phyloP scores from a whole-genome alignment of 2,888 invertebrate species.

The Agrotis exclamationis region DNA sequence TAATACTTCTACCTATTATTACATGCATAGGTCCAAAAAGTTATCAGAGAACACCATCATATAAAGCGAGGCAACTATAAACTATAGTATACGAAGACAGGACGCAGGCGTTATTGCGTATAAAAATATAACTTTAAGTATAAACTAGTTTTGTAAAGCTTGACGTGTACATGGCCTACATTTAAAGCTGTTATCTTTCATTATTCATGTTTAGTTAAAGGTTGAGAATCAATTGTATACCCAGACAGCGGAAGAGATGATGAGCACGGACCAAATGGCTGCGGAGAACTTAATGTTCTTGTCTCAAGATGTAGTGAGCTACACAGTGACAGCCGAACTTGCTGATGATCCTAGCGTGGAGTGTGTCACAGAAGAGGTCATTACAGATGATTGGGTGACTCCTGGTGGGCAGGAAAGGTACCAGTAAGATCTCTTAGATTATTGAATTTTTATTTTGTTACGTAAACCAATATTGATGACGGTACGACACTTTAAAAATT shows the following conservation, averaged over 20 bases:
- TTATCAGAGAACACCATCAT: no score
- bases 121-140: no score
- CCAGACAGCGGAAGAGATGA: slow-evolving; percentile 83
- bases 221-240: slow-evolving; percentile 55
- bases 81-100: no score
- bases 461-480: no score
- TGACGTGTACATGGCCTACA: no score
- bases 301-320: slow-evolving; percentile 90
- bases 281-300: slow-evolving; percentile 92
- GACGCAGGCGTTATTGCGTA: no score
- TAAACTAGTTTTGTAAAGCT: no score
- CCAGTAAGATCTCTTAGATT: slow-evolving; percentile 40
- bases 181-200: slow-evolving; percentile 2
- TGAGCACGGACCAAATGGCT: slow-evolving; percentile 91
- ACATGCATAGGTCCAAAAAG: no score
- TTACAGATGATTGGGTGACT: slow-evolving; percentile 95
- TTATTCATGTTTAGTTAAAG: slow-evolving; percentile 42
- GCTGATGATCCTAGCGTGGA: slow-evolving; percentile 88
- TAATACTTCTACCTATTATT: no score
- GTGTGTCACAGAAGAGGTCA: slow-evolving; percentile 95
- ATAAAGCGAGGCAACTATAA: no score
- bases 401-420: slow-evolving; percentile 94
- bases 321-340: slow-evolving; percentile 82
- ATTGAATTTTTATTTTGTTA: no score
- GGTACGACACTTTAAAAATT: no score